Conservation (phyloP, 2,113 vertebrate species). For the Egretta garzetta region DNA sequence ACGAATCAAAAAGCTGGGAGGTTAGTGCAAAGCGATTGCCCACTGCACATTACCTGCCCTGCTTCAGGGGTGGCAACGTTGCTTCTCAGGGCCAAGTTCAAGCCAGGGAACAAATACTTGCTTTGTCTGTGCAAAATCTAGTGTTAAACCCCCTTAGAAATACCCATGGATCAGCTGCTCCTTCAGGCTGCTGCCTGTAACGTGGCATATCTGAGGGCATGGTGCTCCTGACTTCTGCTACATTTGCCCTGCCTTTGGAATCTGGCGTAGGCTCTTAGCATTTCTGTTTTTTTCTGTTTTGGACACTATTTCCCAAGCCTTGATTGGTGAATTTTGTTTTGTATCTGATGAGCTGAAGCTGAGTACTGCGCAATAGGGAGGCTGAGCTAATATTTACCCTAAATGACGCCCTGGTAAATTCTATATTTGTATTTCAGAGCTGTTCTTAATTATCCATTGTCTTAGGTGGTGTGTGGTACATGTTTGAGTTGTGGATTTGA, state of each 20-base stretch:
- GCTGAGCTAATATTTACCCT: neutral
- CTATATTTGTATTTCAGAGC: neutral
- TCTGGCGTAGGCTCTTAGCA: rapidly evolving
- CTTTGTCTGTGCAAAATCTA: neutral
- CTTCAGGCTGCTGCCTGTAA: neutral
- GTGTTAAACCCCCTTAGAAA: neutral
- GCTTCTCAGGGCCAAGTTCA: neutral
- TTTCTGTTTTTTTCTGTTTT: neutral
- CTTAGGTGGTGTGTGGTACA: rapidly evolving
- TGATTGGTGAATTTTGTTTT: neutral
- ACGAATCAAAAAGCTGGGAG: neutral
- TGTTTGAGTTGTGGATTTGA: neutral
- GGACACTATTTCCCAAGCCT: neutral
- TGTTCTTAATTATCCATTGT: neutral
- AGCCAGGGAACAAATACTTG: neutral
- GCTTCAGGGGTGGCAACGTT: too few relatives aligned
- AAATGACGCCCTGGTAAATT: neutral
- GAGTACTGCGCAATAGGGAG: neutral
- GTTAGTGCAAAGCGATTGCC: neutral
- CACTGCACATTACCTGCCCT: neutral
- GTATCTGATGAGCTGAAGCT: neutral
- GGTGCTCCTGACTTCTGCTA: neutral
- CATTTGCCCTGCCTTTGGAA: rapidly evolving
- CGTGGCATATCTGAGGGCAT: rapidly evolving
- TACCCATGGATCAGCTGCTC: neutral